Percentiles rank a stretch among this genome's conserved stretches.
Conservation (phyloP, 1,140 invertebrate genomes). For the Drosophila kikkawai region DNA sequence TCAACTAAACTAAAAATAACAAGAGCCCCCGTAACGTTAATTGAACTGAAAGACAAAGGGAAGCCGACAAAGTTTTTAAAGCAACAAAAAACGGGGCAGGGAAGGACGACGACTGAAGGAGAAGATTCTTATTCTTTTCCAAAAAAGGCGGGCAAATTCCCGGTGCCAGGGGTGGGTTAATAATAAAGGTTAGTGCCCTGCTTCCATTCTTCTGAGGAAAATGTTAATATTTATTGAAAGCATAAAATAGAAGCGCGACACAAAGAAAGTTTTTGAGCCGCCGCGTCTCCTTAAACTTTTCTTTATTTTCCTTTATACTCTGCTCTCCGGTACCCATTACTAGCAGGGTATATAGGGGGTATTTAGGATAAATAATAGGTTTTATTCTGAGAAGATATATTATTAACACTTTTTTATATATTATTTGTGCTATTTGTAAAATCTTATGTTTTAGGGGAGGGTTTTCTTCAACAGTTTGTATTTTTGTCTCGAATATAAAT, state of each 20-base stretch:
- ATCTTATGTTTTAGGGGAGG: too few species aligned
- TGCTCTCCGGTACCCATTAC: background rate
- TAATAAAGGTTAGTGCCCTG: slow-evolving; percentile 1
- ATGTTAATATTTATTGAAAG: slow-evolving; percentile 68
- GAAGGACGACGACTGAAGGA: background rate
- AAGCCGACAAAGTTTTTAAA: slow-evolving; percentile 29
- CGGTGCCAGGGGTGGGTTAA: too few species aligned
- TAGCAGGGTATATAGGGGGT: background rate
- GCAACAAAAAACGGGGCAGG: background rate
- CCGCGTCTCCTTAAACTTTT: slow-evolving; percentile 22
- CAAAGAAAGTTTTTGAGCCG: slow-evolving; percentile 50
- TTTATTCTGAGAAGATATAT: background rate
- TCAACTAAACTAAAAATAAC: slow-evolving; percentile 59
- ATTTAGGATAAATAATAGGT: background rate
- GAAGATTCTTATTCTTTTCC: slow-evolving; percentile 12
- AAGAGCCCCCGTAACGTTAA: slow-evolving; percentile 24
- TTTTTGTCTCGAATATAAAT: too few species aligned
- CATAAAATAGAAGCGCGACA: slow-evolving; percentile 52
- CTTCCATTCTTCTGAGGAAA: slow-evolving; percentile 21
- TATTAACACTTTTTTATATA: background rate
- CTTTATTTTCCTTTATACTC: slow-evolving; percentile 18
- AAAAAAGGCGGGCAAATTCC: slow-evolving; percentile 1
- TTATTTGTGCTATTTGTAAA: too few species aligned
- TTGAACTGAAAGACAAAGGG: slow-evolving; percentile 24
- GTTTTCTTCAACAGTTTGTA: too few species aligned